Base-by-base conservation (phyloP, 2,113 vertebrate genomes). In the Ophiodon elongatus region DNA sequence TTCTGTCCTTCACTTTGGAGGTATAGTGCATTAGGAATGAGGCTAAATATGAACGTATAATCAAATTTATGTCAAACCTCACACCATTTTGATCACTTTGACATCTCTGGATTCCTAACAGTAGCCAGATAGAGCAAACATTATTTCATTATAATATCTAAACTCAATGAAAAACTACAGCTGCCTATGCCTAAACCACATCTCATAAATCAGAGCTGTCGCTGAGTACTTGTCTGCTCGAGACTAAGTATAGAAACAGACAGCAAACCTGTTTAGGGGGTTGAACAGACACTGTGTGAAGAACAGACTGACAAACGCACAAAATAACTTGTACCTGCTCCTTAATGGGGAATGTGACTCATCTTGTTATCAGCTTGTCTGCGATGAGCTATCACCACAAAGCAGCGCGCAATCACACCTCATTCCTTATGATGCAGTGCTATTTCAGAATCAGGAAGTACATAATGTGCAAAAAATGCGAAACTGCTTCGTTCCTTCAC, bases 1-100 rank as follows among this genome's bases (percentile, higher is more conserved):
- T 99, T 76, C 94, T 99, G 62, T 98, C 97, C 0, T 99, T 99
- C 94, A 98, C 97, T 65, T 89, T 99, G 84, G 98, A 99, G 97
- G 98, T 99, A 96, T 21, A 6, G 11, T 37, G 21, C 75, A 15
- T 52, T 8, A 8, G 2, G 3, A 71, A 54, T 29, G 13, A 77
- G 5, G 1, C 13, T 33, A 4, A 1, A 35, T 43, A 17, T 47
- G 13, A 37, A 13, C 13, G 15, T 54, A 5, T 27, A 50, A 35
- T 69, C 5, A 60, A 37, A 60, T 37, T 17, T 29, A 14, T 57
- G 21, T 37, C 5, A 37, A 41, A 68, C 67, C 29, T 37, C 6
- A 8, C 43, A 31, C 52, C 14, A 19, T 54, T 65, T 39, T 7
- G 1, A 60, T 63, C 13, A 35, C 25, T 78, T 37, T 69, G 14